Conservation (phyloP, 2,797 vertebrate species). For the Sphenopsis melanotis region DNA sequence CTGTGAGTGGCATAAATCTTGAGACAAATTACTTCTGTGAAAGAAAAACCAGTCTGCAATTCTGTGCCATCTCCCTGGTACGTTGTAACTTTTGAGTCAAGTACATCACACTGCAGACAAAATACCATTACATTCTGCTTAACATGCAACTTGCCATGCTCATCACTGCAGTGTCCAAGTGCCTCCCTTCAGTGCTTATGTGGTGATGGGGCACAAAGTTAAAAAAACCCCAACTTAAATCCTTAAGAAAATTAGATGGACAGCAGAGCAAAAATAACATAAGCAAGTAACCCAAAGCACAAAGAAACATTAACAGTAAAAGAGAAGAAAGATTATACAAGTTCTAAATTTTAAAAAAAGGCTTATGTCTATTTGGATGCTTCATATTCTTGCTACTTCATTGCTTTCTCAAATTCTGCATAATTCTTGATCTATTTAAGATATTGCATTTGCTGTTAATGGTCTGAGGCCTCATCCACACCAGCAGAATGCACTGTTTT, state of each 20-base stretch:
- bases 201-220: not conserved
- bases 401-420: not conserved
- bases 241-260: not conserved
- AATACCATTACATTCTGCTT: not conserved
- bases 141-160: not conserved
- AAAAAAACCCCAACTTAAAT: not conserved
- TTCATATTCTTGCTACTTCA: not conserved
- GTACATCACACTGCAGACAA: not conserved
- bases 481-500: not conserved
- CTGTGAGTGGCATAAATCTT: not conserved
- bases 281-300: not conserved
- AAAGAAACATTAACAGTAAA: not conserved
- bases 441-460: not conserved
- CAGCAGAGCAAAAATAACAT: not conserved
- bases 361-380: not conserved
- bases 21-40: not conserved
- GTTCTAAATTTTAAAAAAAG: not conserved
- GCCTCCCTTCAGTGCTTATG: not conserved
- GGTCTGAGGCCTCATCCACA: not conserved
- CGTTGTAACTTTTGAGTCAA: fast-evolving
- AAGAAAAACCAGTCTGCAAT: not conserved
- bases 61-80: not conserved
- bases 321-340: not conserved
- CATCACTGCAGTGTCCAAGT: not conserved
- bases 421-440: not conserved